Percentiles rank a stretch among this genome's conserved stretches.
These are phyloP conservation scores for Arbacia lixula DNA, from an alignment of 53 echinoderm and acorn worm species.

Conservation along the genomic window DNA sequence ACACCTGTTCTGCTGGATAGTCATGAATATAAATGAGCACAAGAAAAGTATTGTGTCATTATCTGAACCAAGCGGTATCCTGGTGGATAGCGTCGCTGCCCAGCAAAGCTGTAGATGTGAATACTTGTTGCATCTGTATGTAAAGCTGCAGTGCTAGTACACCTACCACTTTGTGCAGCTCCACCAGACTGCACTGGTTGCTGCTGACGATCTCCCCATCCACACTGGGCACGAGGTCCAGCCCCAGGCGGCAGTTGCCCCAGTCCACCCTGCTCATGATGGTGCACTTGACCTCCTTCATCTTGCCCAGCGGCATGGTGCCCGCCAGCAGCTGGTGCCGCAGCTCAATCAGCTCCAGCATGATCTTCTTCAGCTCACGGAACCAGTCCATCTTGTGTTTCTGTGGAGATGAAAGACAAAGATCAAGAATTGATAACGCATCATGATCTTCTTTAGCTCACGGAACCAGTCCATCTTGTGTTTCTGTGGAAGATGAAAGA, in stretches of 20 bases:
- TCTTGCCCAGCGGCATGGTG: constrained; percentile 75
- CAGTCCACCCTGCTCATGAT: constrained; percentile 79
- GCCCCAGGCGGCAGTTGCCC: constrained; percentile 80
- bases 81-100: too few relatives aligned
- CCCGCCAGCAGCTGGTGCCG: constrained; percentile 81
- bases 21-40: too few relatives aligned
- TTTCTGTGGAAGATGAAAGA: not conserved
- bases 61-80: too few relatives aligned
- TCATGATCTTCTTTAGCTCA: not conserved
- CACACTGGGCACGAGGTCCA: constrained; percentile 86
- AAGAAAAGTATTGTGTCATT: too few relatives aligned
- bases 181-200: constrained; percentile 72
- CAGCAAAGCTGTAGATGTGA: too few relatives aligned
- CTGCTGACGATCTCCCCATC: constrained; percentile 86
- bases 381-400: constrained; percentile 59
- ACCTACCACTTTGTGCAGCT: constrained; percentile 90
- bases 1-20: too few relatives aligned
- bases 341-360: constrained; percentile 82
- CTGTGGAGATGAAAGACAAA: not conserved
- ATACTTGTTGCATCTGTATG: too few relatives aligned
- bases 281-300: constrained; percentile 69
- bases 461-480: constrained; percentile 12
- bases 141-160: not conserved
- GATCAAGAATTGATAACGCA: not conserved
- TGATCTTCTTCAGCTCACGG: constrained; percentile 66